Base-by-base conservation (phyloP, 2,113 vertebrate species). In the Noturus placidus region DNA sequence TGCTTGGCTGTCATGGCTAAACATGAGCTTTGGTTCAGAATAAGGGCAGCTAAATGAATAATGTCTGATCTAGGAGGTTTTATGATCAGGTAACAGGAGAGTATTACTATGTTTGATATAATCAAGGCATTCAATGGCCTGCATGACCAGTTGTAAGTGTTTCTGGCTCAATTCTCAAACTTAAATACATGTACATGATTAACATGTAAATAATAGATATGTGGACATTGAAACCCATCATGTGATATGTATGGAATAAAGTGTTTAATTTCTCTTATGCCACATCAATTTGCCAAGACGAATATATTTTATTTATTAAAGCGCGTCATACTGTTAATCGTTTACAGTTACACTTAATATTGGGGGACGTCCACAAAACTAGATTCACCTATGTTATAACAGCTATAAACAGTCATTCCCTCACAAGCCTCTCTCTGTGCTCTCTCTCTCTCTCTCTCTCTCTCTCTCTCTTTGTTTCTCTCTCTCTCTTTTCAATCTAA, bases 41-140 rank as follows among this genome's bases (percentile, higher is more conserved):
- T 81, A 61, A 35, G n/a, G 78, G 54, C 9, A 38, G 6, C 15
- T n/a, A 80, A n/a, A 79, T 7, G 4, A 30, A 69, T 83, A 85
- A 86, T 67, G 59, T 19, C 14, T 74, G 59, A 87, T 82, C 59
- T 27, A 52, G 61, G 22, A 77, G 82, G 88, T 84, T 76, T 84
- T n/a, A 30, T 17, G 67, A 50, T 74, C 42, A 77, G 15, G 46
- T 77, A 7, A 77, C 10, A 27, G 30, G 65, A 77, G 42, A 30
- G 65, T 69, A 69, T n/a, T n/a, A 33, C 67, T 17, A 19, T 19
- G 15, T 69, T 69, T 33, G 67, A 33, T 69, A 69, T 69, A 4
- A 33, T 33, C 15, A 33, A 69, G 70, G 11, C 35, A 72, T 38
- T 74, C 10, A 42, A 38, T 74, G 46, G 74, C 25, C 42, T 27